phyloP scores from a whole-genome alignment of 2,888 invertebrate genomes.

The Drosophila macrospina region DNA sequence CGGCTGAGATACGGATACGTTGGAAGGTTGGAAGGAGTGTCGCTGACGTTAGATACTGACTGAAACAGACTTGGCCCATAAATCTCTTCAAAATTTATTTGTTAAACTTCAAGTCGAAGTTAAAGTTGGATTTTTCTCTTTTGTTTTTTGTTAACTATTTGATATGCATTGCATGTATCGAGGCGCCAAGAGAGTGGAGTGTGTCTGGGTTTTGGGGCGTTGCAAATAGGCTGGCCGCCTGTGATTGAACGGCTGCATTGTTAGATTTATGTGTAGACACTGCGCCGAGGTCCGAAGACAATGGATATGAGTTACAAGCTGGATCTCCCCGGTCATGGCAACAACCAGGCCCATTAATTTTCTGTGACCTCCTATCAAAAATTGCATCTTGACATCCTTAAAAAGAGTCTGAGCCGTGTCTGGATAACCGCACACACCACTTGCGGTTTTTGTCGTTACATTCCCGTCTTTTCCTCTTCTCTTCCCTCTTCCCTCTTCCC shows the following conservation, averaged over 20 bases:
- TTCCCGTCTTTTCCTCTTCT: not conserved
- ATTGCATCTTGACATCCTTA: constrained; percentile 45
- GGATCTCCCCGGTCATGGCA: not conserved
- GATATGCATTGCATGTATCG: constrained; percentile 70
- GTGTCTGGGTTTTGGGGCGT: constrained; percentile 32
- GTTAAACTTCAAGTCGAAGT: constrained; percentile 61
- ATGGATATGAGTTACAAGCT: constrained; percentile 40
- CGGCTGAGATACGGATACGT: constrained; percentile 26
- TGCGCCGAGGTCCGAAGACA: constrained; percentile 38
- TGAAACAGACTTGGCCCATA: constrained; percentile 62
- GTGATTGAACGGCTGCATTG: constrained; percentile 72
- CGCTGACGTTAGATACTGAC: constrained; percentile 33
- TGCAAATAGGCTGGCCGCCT: constrained; percentile 40
- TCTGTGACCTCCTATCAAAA: constrained; percentile 64
- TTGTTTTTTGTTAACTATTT: constrained; percentile 48
- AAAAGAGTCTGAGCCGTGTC: constrained; percentile 10
- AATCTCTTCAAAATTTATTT: constrained; percentile 76
- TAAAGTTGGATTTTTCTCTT: constrained; percentile 19
- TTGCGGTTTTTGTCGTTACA: constrained; percentile 40
- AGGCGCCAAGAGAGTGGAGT: constrained; percentile 49
- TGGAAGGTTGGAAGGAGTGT: constrained; percentile 30
- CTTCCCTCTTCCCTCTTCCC: not conserved
- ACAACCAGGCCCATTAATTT: constrained; percentile 51
- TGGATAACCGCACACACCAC: constrained; percentile 23
- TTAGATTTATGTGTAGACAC: constrained; percentile 65